These are phyloP conservation scores for Siphlonurus alternatus DNA, from an alignment of 2,888 invertebrate genomes.

Conservation along the genomic window DNA sequence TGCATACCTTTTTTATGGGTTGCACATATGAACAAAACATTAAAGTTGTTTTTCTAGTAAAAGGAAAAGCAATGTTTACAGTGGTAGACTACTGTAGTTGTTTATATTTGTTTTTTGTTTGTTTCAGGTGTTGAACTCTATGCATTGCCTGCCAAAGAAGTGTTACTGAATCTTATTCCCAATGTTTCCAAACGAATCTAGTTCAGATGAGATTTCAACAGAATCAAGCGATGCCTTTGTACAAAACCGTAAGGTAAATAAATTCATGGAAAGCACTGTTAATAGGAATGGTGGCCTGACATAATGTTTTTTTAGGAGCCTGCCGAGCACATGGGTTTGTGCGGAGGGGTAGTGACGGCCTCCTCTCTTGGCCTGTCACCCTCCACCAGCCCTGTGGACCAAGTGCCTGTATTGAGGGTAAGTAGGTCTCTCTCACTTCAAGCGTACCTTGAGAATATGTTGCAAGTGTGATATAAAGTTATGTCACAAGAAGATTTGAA, in stretches of 20 bases:
- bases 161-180: conserved; percentile 27
- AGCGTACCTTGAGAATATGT: too few species aligned
- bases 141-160: conserved; percentile 36
- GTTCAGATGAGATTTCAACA: conserved; percentile 35
- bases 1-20: too few species aligned
- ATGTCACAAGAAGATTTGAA: too few species aligned
- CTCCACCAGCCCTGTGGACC: conserved; percentile 17
- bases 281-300: not conserved
- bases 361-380: not conserved
- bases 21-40: too few species aligned
- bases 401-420: conserved; percentile 22
- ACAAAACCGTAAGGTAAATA: conserved; percentile 32
- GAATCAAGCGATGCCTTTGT: conserved; percentile 30
- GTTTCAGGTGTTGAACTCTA: conserved; percentile 31
- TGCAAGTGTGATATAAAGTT: too few species aligned
- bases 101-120: conserved; percentile 6
- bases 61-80: too few species aligned
- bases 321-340: not conserved
- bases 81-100: not conserved
- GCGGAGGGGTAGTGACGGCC: not conserved
- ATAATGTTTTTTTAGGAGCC: not conserved
- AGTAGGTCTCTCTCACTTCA: conserved; percentile 9
- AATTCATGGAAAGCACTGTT: not conserved
- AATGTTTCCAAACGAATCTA: conserved; percentile 36
- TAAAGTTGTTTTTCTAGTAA: too few species aligned